Percentiles rank a stretch among this genome's conserved stretches.
Conservation (phyloP, 2,113 vertebrate species). For the Sapajus apella region DNA sequence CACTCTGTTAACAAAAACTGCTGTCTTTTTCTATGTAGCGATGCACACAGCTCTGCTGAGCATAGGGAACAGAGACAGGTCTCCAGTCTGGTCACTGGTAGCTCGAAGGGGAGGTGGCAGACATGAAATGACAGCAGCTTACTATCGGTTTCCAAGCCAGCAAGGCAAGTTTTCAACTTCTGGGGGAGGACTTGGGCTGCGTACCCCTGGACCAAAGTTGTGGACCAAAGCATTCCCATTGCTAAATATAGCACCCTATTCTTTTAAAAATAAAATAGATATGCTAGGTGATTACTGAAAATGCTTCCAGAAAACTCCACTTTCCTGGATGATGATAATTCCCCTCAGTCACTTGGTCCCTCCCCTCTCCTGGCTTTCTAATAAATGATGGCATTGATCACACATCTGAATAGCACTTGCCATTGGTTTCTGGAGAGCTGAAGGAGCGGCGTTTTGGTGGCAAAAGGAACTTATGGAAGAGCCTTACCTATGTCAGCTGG, state of each 20-base stretch:
- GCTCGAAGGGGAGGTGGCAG: background rate
- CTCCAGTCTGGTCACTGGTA: background rate
- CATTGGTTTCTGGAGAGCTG: background rate
- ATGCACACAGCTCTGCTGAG: background rate
- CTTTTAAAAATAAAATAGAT: conserved; percentile 17
- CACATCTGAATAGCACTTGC: background rate
- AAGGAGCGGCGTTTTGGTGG: background rate
- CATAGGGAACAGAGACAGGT: background rate
- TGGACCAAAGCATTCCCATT: background rate
- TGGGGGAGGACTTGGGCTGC: background rate
- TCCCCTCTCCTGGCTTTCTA: background rate
- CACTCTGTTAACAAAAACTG: rapidly evolving
- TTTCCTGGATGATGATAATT: background rate
- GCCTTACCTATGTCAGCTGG: background rate
- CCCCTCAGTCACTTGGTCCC: background rate
- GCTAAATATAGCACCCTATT: background rate
- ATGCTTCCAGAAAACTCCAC: background rate
- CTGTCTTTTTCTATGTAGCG: background rate
- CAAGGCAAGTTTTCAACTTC: background rate
- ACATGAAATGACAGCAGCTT: background rate
- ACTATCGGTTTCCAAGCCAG: conserved; percentile 4
- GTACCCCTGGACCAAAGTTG: background rate
- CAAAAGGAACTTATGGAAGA: background rate
- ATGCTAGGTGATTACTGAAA: background rate
- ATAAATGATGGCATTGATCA: background rate